These are phyloP conservation scores for Stomatorhinus walkeri DNA, from an alignment of 2,797 vertebrate species.

Conservation along the genomic window DNA sequence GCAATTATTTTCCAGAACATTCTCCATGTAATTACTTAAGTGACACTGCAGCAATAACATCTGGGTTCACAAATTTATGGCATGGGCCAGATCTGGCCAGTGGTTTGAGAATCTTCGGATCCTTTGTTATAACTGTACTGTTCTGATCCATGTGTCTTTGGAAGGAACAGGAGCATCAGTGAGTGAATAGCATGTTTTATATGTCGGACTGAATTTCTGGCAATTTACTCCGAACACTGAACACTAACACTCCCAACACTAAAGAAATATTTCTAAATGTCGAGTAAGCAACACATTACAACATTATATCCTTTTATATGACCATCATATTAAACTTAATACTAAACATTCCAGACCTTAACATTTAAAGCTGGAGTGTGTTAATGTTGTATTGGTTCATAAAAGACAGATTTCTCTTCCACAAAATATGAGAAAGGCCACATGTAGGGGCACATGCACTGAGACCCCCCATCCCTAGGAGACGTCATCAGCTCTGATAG, in stretches of 20 bases:
- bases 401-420: background rate
- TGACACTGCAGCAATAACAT: background rate
- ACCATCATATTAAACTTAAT: background rate
- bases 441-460: background rate
- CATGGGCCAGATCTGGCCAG: background rate
- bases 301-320: background rate
- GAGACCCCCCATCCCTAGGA: background rate
- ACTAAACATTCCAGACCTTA: background rate
- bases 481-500: background rate
- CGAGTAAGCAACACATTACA: background rate
- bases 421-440: background rate
- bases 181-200: background rate
- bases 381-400: background rate
- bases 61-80: background rate
- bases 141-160: background rate
- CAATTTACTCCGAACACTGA: background rate
- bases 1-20: slow-evolving; percentile 3
- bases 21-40: background rate
- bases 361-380: background rate
- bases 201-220: background rate
- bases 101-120: background rate
- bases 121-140: background rate
- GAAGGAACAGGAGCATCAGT: background rate
- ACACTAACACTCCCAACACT: background rate
- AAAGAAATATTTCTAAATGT: background rate